Evolutionary conservation across 2,888 invertebrate species (phyloP).

Genomic region (Nebria salina): DNA sequence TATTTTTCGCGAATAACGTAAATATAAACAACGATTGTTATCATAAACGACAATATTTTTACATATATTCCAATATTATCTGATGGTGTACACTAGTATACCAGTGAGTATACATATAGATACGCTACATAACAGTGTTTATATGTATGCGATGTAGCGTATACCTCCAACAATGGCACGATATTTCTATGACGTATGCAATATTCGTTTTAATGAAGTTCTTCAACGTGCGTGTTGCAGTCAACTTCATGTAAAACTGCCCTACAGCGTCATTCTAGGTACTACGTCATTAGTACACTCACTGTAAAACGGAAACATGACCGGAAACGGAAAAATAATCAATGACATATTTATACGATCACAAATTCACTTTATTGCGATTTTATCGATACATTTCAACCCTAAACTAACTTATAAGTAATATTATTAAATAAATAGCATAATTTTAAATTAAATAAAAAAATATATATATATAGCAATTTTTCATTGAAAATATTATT

Average conservation of each 20-base stretch:
- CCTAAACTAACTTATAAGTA: neutral
- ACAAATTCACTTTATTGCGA: neutral
- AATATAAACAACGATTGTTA: slow-evolving; percentile 8
- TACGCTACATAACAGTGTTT: slow-evolving; percentile 25
- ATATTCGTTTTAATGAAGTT: slow-evolving; percentile 25
- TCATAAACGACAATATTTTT: slow-evolving; percentile 16
- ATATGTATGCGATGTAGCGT: slow-evolving; percentile 30
- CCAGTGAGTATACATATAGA: slow-evolving; percentile 31
- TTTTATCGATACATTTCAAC: neutral
- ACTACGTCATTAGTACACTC: slow-evolving; percentile 27
- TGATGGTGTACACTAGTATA: slow-evolving; percentile 23
- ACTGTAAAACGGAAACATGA: neutral
- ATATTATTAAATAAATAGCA: no score
- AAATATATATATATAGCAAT: no score
- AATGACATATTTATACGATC: slow-evolving; percentile 8
- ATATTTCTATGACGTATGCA: slow-evolving; percentile 22
- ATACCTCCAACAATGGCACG: slow-evolving; percentile 18
- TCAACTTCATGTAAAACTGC: slow-evolving; percentile 20
- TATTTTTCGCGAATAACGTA: neutral
- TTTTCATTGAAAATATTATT: no score
- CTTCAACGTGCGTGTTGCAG: slow-evolving; percentile 16
- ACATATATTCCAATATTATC: slow-evolving; percentile 18
- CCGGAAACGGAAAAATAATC: slow-evolving; percentile 4
- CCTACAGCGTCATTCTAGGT: slow-evolving; percentile 15
- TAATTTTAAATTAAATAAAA: no score